Evolutionary conservation across 1,140 invertebrate species (phyloP), one percentile per base, ranked within the genome.

Genomic region (Scaptodrosophila lebanonensis): DNA sequence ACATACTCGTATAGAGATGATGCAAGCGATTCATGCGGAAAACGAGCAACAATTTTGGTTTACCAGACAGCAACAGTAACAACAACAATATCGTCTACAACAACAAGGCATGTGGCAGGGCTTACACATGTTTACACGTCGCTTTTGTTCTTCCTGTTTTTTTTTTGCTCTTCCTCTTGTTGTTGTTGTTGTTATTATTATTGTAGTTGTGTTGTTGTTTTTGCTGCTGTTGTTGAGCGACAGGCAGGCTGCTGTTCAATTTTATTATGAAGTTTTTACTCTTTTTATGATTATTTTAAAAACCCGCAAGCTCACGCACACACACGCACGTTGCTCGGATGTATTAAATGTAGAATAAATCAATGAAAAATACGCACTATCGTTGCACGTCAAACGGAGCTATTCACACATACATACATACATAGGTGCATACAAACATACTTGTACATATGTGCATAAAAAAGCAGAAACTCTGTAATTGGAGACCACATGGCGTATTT

Each of bases 31-130:
- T 79, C 73, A 79, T 79, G 73, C 65, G 73, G 73, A 79, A 79
- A 79, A 82, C 73, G 75, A 79, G 75, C 73, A 79, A 79, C 73
- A 79, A 79, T 79, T 79, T 79, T 69, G 73, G 73, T 79, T 79
- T 73, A 79, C 73, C 73, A 79, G 75, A 61, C 73, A 77, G 73
- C 67, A 63, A 33, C 71, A 71, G 66, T 44, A 18, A 45, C 52
- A 61, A 38, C 27, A 38, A 32, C 40, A 61, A 40, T 49, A 68
- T 49, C 38, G 49, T 44, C 36, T 51, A 49, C 22, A 70, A 53
- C 13, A 52, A 45, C 33, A 40, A 16, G 8, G 53, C 60, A 54
- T 66, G 43, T 47, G 35, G 52, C 62, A 66, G 58, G 44, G 54
- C 62, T 66, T 77, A 76, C 72, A 77, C 79, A 67, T 77, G 73